These are phyloP conservation scores for Emmelina monodactyla DNA, from an alignment of 2,888 invertebrate genomes.

Conservation along the genomic window DNA sequence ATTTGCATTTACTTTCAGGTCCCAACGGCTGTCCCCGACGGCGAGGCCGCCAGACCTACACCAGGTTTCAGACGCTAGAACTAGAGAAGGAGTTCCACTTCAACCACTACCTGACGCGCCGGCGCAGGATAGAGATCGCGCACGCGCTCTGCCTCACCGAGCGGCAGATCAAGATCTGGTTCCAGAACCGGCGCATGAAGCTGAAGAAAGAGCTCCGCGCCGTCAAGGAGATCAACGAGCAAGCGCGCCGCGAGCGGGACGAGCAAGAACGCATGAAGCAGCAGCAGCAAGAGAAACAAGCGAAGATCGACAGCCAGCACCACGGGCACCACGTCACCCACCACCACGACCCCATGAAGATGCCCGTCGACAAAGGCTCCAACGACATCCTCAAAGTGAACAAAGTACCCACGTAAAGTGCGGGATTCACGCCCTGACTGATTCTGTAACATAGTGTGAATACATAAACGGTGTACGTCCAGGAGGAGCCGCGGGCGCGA, in stretches of 20 bases:
- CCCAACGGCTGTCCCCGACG: slow-evolving; percentile 95
- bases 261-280: slow-evolving; percentile 92
- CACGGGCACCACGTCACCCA: slow-evolving; percentile 75
- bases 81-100: slow-evolving; percentile 99
- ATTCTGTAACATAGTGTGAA: slow-evolving; percentile 65
- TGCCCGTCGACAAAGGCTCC: slow-evolving; percentile 77
- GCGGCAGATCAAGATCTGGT: slow-evolving; percentile 97
- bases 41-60: slow-evolving; percentile 96
- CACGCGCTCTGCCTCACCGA: slow-evolving; percentile 96
- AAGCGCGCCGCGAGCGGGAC: slow-evolving; percentile 88
- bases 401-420: slow-evolving; percentile 79
- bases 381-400: slow-evolving; percentile 80
- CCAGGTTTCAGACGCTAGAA: slow-evolving; percentile 97
- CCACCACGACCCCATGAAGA: slow-evolving; percentile 76
- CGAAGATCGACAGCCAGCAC: slow-evolving; percentile 77
- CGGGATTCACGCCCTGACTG: slow-evolving; percentile 54
- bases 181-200: slow-evolving; percentile 97
- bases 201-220: slow-evolving; percentile 94
- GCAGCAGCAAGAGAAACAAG: slow-evolving; percentile 87
- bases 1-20: slow-evolving; percentile 71
- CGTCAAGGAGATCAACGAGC: slow-evolving; percentile 94
- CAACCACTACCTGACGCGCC: slow-evolving; percentile 95
- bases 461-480: slow-evolving; percentile 56
- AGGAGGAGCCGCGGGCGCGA: slow-evolving; percentile 43
- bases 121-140: slow-evolving; percentile 96